These are phyloP conservation scores for Hypercompe scribonia DNA, from an alignment of 2,888 invertebrate genomes.

Conservation along the genomic window DNA sequence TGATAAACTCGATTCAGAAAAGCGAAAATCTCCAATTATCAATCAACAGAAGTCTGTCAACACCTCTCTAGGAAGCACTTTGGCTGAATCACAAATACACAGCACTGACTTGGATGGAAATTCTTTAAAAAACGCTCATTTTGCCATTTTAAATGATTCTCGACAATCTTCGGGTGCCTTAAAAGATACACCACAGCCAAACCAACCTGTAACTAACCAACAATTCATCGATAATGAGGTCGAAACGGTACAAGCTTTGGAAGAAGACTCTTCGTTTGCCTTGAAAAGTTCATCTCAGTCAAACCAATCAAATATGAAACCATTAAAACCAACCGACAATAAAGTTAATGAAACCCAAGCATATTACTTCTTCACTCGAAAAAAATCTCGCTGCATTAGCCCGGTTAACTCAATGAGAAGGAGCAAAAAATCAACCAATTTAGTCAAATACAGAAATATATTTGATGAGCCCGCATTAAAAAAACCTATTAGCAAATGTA, in stretches of 20 bases:
- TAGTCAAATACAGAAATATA: slow-evolving; percentile 73
- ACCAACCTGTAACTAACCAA: not conserved
- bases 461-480: slow-evolving; percentile 66
- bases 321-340: slow-evolving; percentile 4
- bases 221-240: slow-evolving; percentile 26
- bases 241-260: slow-evolving; percentile 49
- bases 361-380: slow-evolving; percentile 63
- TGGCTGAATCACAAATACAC: slow-evolving; percentile 64
- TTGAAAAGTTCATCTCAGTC: not conserved
- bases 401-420: slow-evolving; percentile 58
- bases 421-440: slow-evolving; percentile 76
- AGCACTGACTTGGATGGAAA: slow-evolving; percentile 65
- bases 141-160: slow-evolving; percentile 7
- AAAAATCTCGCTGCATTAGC: slow-evolving; percentile 32
- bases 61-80: slow-evolving; percentile 50
- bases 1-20: slow-evolving; percentile 31
- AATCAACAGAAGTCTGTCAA: slow-evolving; percentile 28
- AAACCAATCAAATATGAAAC: not conserved
- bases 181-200: not conserved
- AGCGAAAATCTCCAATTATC: slow-evolving; percentile 35
- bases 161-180: slow-evolving; percentile 4
- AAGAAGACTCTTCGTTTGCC: not conserved
- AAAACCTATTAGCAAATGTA: slow-evolving; percentile 63
- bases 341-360: slow-evolving; percentile 54
- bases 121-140: slow-evolving; percentile 45